Conservation (phyloP, 2,113 vertebrate species). For the Petromus typicus region DNA sequence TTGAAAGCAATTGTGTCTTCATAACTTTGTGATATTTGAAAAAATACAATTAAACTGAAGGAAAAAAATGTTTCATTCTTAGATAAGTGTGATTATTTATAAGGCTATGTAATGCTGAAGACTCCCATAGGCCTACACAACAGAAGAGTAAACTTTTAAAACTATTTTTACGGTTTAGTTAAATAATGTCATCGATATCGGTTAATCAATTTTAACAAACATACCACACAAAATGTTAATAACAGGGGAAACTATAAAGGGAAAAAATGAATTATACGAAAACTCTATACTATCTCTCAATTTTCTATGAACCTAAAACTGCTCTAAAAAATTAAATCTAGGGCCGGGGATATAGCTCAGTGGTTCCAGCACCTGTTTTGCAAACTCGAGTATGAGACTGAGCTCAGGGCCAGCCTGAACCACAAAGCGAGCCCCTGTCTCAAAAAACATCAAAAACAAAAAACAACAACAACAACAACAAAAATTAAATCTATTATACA, state of each 20-base stretch:
- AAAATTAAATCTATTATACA: too few relatives aligned
- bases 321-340: neutral
- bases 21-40: neutral
- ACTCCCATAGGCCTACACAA: neutral
- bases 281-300: neutral
- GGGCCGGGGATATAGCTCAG: too few relatives aligned
- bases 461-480: too few relatives aligned
- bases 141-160: neutral
- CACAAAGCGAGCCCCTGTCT: too few relatives aligned
- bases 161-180: neutral
- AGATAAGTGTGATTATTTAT: neutral
- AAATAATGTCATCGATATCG: neutral
- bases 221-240: neutral
- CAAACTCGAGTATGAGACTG: too few relatives aligned
- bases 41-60: neutral
- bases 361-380: too few relatives aligned
- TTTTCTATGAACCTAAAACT: neutral
- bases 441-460: too few relatives aligned
- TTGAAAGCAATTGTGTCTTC: neutral
- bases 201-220: neutral
- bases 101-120: neutral
- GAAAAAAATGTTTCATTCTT: neutral
- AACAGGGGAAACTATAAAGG: too few relatives aligned
- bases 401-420: too few relatives aligned
- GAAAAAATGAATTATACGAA: rapidly evolving